These are phyloP conservation scores for Agrypnia vestita DNA, from an alignment of 1,140 invertebrate species.

Conservation along the genomic window DNA sequence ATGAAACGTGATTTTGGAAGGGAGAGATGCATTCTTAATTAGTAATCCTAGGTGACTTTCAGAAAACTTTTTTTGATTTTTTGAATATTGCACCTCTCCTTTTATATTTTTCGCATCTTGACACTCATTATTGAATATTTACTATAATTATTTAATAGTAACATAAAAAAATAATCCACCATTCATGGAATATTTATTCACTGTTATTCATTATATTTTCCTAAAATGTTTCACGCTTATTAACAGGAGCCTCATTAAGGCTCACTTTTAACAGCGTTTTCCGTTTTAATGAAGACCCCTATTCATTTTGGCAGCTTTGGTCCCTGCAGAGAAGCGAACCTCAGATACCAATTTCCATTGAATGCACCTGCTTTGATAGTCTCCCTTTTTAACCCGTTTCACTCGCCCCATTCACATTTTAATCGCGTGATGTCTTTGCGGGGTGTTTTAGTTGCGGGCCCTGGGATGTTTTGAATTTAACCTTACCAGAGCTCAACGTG, in stretches of 20 bases:
- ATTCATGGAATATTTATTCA: not conserved
- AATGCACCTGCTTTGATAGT: not conserved
- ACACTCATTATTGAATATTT: no score
- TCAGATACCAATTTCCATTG: not conserved
- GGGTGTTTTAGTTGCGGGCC: not conserved
- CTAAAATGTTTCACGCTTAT: constrained; percentile 1
- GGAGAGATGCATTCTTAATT: no score
- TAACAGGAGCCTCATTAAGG: constrained; percentile 13
- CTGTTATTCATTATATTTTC: not conserved
- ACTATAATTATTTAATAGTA: not conserved
- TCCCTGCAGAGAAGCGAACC: not conserved
- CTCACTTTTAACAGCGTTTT: constrained; percentile 19
- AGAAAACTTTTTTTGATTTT: no score
- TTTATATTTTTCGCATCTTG: not conserved
- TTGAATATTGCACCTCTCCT: not conserved
- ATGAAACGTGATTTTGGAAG: no score
- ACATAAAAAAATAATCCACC: not conserved
- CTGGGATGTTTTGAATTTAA: no score
- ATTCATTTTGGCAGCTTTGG: constrained; percentile 14
- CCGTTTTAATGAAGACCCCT: constrained; percentile 16
- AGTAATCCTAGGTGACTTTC: no score
- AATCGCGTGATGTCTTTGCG: not conserved
- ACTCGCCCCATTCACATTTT: not conserved
- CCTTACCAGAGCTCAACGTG: no score
- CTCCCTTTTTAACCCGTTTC: not conserved